Conservation (phyloP, 2,797 vertebrate genomes). For the Acanthornis magna region DNA sequence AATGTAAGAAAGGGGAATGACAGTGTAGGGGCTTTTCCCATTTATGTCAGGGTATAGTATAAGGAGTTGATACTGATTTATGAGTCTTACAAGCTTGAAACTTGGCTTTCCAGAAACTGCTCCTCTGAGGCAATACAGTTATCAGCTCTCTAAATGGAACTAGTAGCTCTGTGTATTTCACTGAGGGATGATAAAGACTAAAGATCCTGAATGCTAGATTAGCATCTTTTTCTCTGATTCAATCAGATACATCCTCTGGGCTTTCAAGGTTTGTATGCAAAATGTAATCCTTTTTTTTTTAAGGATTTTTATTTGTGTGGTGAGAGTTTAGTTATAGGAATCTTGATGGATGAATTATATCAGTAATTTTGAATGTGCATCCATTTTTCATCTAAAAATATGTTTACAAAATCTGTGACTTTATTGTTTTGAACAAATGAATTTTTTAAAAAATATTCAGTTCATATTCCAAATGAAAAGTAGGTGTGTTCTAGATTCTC, state of each 20-base stretch:
- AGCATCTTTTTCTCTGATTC: background rate
- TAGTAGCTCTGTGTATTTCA: background rate
- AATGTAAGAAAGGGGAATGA: background rate
- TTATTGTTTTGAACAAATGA: background rate
- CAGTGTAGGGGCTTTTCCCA: background rate
- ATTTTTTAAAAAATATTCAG: background rate
- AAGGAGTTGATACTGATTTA: slow-evolving; percentile 27
- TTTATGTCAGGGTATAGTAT: background rate
- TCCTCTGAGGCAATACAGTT: background rate
- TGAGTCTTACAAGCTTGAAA: background rate
- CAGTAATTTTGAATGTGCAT: background rate
- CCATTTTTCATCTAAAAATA: background rate
- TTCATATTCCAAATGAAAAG: background rate
- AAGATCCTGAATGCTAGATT: background rate
- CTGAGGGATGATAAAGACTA: background rate
- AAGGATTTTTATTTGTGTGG: background rate
- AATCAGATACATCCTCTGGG: background rate
- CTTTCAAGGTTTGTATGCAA: background rate
- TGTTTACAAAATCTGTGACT: background rate
- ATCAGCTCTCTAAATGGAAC: background rate
- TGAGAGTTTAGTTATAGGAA: background rate
- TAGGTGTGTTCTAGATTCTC: background rate
- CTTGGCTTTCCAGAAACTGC: background rate
- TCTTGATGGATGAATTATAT: background rate
- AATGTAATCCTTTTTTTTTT: background rate